These are phyloP conservation scores for Brachypalpus laphriformis DNA, from an alignment of 2,888 invertebrate species.

Conservation along the genomic window DNA sequence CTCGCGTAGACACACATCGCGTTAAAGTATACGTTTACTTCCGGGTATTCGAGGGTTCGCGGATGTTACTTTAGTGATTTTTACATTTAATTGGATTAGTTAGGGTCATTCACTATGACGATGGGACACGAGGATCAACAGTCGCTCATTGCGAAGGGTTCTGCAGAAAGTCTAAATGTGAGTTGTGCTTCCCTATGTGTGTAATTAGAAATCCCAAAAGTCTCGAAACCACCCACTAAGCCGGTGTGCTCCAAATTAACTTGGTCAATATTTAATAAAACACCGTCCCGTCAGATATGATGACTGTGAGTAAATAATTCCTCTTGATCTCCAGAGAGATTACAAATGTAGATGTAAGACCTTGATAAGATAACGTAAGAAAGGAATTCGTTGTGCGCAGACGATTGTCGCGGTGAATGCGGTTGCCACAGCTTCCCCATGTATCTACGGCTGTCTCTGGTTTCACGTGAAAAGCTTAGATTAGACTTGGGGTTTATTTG, in stretches of 20 bases:
- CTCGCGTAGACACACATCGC: conserved; percentile 60
- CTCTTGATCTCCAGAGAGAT: conserved; percentile 13
- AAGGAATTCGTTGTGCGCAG: conserved; percentile 7
- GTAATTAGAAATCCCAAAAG: background rate
- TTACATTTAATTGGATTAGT: conserved; percentile 61
- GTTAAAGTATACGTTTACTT: conserved; percentile 12
- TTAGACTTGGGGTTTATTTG: conserved; percentile 44
- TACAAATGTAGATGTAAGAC: conserved; percentile 17
- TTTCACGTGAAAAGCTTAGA: conserved; percentile 39
- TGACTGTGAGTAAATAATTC: conserved; percentile 21
- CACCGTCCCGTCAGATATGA: background rate
- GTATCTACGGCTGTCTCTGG: conserved; percentile 20
- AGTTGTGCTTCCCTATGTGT: conserved; percentile 15
- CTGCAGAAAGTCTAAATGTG: conserved; percentile 68
- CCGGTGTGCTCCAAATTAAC: background rate
- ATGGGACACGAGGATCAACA: conserved; percentile 84
- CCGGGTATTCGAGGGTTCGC: conserved; percentile 46
- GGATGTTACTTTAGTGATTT: conserved; percentile 54
- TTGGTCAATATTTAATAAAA: conserved; percentile 31
- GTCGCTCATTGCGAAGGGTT: conserved; percentile 82
- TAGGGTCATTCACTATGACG: conserved; percentile 81
- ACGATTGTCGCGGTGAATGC: conserved; percentile 51
- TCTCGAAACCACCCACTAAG: background rate
- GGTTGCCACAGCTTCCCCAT: conserved; percentile 51
- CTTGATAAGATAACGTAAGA: conserved; percentile 65